phyloP scores from a whole-genome alignment of 92 coral and sea anemone genomes.

The Parazoanthus swiftii region DNA sequence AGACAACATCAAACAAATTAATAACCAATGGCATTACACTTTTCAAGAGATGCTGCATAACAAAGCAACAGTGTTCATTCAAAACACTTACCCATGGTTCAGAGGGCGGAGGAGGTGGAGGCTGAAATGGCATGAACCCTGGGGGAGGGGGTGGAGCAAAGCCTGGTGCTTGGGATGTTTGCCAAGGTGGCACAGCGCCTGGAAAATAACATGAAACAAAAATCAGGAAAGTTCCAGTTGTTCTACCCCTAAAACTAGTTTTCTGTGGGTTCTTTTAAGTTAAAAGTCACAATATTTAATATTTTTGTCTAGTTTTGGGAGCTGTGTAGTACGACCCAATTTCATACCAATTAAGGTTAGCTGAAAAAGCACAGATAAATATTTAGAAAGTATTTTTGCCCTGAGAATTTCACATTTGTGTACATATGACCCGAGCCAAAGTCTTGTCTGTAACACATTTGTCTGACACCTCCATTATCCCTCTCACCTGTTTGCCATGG shows the following conservation, averaged over 20 bases:
- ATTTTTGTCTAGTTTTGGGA: not conserved
- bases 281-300: too few species aligned
- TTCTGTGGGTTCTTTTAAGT: too few species aligned
- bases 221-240: not conserved
- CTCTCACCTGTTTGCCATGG: constrained; percentile 63
- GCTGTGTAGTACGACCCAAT: too few species aligned
- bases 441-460: not conserved
- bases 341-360: too few species aligned
- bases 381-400: too few species aligned
- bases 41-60: too few species aligned
- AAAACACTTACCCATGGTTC: constrained; percentile 81
- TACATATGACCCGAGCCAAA: too few species aligned
- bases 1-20: too few species aligned
- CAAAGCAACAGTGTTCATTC: not conserved
- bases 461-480: not conserved
- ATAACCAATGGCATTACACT: too few species aligned
- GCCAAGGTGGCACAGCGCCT: constrained; percentile 86
- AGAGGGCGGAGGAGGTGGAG: constrained; percentile 88
- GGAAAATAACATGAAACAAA: not conserved
- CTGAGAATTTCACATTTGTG: too few species aligned
- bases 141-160: constrained; percentile 85
- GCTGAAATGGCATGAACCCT: constrained; percentile 75
- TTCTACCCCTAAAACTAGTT: not conserved
- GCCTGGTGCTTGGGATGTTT: constrained; percentile 69
- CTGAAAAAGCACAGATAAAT: too few species aligned